Conservation (phyloP, 2,888 invertebrate species). For the Diploptera punctata region DNA sequence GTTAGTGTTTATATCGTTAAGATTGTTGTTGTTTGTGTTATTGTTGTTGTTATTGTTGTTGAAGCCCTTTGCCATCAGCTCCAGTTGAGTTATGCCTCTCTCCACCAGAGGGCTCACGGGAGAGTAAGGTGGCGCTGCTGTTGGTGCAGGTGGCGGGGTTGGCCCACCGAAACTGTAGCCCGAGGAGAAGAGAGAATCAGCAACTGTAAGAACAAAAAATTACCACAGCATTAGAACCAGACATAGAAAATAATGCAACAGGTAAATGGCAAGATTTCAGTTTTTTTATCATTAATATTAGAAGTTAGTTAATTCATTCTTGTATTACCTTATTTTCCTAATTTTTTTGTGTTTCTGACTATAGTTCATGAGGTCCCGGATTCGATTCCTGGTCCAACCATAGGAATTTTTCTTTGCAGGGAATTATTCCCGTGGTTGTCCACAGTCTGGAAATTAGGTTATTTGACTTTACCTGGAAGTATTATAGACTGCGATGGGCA, state of each 20-base stretch:
- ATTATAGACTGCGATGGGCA: no score
- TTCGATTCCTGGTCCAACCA: no score
- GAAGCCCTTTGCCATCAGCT: slow-evolving; percentile 62
- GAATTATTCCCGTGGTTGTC: no score
- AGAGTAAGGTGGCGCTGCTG: slow-evolving; percentile 69
- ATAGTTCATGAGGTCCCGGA: no score
- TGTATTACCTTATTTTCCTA: no score
- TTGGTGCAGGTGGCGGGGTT: slow-evolving; percentile 68
- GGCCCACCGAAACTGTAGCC: slow-evolving; percentile 69
- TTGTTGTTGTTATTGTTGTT: slow-evolving; percentile 51
- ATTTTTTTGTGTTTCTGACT: no score
- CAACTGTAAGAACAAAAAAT: slow-evolving; percentile 29
- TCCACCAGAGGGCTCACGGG: slow-evolving; percentile 59
- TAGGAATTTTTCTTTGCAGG: no score
- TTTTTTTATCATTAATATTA: no score
- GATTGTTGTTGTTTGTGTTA: slow-evolving; percentile 35
- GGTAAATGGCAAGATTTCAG: no score
- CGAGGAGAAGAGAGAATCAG: slow-evolving; percentile 72
- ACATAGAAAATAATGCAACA: not conserved
- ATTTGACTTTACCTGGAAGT: no score
- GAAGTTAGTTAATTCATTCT: no score
- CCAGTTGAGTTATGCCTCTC: slow-evolving; percentile 64
- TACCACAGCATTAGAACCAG: not conserved
- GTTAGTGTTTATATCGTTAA: slow-evolving; percentile 25
- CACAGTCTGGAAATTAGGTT: no score